Evolutionary conservation across 2,113 vertebrate species (phyloP).

Genomic region (Drymodes brunneopygia): DNA sequence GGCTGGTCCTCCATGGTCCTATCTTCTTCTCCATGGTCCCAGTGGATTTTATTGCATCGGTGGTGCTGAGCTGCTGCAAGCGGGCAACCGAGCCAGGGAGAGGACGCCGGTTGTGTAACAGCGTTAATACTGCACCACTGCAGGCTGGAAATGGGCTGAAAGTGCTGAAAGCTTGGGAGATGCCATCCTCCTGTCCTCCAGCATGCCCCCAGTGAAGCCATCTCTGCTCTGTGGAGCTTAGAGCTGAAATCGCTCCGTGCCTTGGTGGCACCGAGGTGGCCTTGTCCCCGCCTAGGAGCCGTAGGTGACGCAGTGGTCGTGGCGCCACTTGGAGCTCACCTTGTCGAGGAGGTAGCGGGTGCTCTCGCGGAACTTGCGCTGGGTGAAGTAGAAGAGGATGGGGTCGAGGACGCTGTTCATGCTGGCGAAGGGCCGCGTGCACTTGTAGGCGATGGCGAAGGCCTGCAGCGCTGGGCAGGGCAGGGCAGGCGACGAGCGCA

Average conservation of each 20-base stretch:
- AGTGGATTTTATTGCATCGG: background rate
- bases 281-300: background rate
- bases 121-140: background rate
- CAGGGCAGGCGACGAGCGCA: slow-evolving; percentile 69
- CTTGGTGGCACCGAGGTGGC: fast-evolving
- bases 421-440: slow-evolving; percentile 91
- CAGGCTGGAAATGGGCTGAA: background rate
- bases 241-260: background rate
- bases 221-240: fast-evolving
- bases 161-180: background rate
- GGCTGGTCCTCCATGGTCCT: fast-evolving
- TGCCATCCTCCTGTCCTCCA: background rate
- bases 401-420: slow-evolving; percentile 96
- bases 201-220: background rate
- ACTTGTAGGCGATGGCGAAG: slow-evolving; percentile 88
- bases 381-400: slow-evolving; percentile 95
- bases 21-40: background rate
- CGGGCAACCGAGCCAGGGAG: fast-evolving
- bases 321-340: slow-evolving; percentile 75
- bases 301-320: background rate
- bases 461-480: slow-evolving; percentile 77
- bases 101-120: background rate
- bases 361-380: slow-evolving; percentile 80
- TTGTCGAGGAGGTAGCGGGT: slow-evolving; percentile 79
- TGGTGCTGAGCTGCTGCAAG: background rate